phyloP scores from a whole-genome alignment of 2,113 vertebrate species.

The Clarias macrocephalus region DNA sequence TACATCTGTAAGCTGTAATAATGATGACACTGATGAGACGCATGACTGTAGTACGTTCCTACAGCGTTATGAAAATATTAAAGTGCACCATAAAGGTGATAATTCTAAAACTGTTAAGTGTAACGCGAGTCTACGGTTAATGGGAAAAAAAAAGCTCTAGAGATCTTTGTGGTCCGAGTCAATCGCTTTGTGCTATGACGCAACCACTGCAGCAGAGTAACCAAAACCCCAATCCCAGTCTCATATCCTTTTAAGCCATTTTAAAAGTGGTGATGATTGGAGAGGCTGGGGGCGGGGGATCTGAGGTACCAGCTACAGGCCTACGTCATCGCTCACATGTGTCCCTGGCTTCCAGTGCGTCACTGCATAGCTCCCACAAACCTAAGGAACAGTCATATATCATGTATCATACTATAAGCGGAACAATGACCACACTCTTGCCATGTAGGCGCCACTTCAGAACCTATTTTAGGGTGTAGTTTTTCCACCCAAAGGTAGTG shows the following conservation, averaged over 20 bases:
- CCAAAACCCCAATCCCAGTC: constrained; percentile 12
- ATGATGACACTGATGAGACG: not conserved
- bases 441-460: constrained; percentile 23
- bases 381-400: constrained; percentile 8
- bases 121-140: not conserved
- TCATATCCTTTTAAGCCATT: not conserved
- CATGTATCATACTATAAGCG: constrained; percentile 28
- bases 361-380: constrained; percentile 2
- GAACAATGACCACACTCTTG: constrained; percentile 36
- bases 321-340: not conserved
- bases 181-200: not conserved
- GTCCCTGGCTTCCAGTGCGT: constrained; percentile 5
- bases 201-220: constrained; percentile 1
- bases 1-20: not conserved
- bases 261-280: constrained; percentile 4
- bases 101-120: not conserved
- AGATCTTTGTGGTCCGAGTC: not conserved
- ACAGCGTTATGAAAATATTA: not conserved
- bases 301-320: not conserved
- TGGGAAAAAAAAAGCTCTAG: not conserved
- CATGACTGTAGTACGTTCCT: not conserved
- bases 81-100: not conserved
- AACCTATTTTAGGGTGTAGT: constrained; percentile 40
- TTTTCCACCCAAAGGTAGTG: not conserved
- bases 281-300: not conserved